Evolutionary conservation across 2,113 vertebrate genomes (phyloP), one percentile per base, ranked within the genome.

Genomic region (Hippoglossus stenolepis): DNA sequence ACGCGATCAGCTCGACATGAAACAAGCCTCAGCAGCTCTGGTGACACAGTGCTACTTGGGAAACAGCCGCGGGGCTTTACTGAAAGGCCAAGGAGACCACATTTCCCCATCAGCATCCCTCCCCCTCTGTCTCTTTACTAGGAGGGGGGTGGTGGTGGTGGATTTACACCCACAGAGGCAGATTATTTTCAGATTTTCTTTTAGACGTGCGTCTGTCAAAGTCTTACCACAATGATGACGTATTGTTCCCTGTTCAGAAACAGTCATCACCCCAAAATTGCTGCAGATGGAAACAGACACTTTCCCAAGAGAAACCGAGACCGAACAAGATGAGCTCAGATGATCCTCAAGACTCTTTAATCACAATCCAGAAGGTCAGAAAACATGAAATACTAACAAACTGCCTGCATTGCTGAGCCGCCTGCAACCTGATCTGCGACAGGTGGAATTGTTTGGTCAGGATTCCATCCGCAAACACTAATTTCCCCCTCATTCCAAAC

Each of bases 391-490:
- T 12, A 21, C 59, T 68, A 28, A 58, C 75, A 31, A 59, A 56
- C 51, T 7, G 49, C 79, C 24, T 15, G 71, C 62, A 70, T 75
- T 61, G 63, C 51, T 68, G 71, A 68, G 57, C 70, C 80, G 65
- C 56, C 66, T 57, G 84, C 72, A 89, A 87, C 65, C 57, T 77
- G 74, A 89, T 83, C 75, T 73, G 51, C 38, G 60, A 86, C 89
- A 90, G 89, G 90, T 90, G 85, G 77, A 90, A 84, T 62, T 86
- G 85, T 91, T 90, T 88, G 76, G 82, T 82, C 84, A 72, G 83
- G 77, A 82, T 43, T 81, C 73, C 38, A 26, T 80, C 79, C 89
- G 77, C 83, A 90, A 86, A 85, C 85, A 85, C 62, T 78, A 66
- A 84, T 83, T 72, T 56, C 60, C 76, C 79, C 70, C 57, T 49